Evolutionary conservation across 1,140 invertebrate genomes (phyloP).

Genomic region (Leptopilina clavipes): DNA sequence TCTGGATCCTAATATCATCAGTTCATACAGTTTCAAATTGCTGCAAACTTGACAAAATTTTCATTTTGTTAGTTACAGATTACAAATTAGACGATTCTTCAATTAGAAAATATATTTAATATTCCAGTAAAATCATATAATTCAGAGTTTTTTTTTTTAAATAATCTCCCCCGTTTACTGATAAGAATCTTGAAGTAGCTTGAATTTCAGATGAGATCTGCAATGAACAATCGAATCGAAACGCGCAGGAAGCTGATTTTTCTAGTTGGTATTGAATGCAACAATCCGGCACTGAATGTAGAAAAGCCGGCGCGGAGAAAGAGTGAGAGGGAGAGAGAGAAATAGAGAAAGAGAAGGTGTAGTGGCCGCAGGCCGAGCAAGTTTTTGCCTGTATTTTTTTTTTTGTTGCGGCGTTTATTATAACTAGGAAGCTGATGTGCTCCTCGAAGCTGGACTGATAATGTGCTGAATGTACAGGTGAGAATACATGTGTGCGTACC

Average conservation of each 20-base stretch:
- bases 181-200: slow-evolving; percentile 36
- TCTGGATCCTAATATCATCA: too few species aligned
- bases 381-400: slow-evolving; percentile 67
- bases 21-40: too few species aligned
- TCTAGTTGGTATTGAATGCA: slow-evolving; percentile 30
- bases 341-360: slow-evolving; percentile 57
- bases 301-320: slow-evolving; percentile 41
- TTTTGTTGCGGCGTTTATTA: slow-evolving; percentile 69
- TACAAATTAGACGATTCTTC: too few species aligned
- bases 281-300: slow-evolving; percentile 16
- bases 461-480: slow-evolving; percentile 48
- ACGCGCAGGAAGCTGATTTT: slow-evolving; percentile 48
- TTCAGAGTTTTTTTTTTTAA: not conserved
- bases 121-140: too few species aligned
- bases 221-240: slow-evolving; percentile 36
- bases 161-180: not conserved
- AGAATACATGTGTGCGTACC: slow-evolving; percentile 45
- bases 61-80: too few species aligned
- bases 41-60: too few species aligned
- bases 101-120: too few species aligned
- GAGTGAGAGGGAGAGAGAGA: slow-evolving; percentile 58
- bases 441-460: slow-evolving; percentile 57
- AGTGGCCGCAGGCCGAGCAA: slow-evolving; percentile 69
- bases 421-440: slow-evolving; percentile 70
- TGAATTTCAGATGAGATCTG: slow-evolving; percentile 37